Base-by-base conservation (phyloP, 2,888 invertebrate species). In the Poecilus cupreus region DNA sequence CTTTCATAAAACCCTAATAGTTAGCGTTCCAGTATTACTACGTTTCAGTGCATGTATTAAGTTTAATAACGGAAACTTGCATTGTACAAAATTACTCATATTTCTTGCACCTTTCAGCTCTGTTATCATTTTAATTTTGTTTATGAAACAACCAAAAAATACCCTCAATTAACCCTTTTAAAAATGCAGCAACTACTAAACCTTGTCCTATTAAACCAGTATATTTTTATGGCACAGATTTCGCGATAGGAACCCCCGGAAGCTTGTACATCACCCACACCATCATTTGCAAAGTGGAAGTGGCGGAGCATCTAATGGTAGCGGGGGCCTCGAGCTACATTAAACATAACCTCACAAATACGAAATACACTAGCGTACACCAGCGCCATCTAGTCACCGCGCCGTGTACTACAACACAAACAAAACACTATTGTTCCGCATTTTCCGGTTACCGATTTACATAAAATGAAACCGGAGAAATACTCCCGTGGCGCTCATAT, bases 391-490 rank as follows among this genome's bases (percentile, higher is more conserved):
- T 13, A 20, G 11, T 22, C 4, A 6, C n/a, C 10, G 6, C 16
- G 6, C 10, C 1, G 24, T 60, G 26, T 5, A 57, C 32, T 60
- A 24, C 18, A 60, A 16, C 24, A 20, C 18, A 24, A 60, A 60
- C 60, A 60, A 60, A 26, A 60, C 60, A 26, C 60, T 32, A 60
- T 60, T 60, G 60, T 60, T 60, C 24, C 60, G 16, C 13, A 24
- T 60, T 60, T 60, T 60, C 60, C 60, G 24, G 26, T 13, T 26
- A 60, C 26, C 60, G 60, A 60, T 60, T 60, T 60, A 60, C 60
- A 60, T 60, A 60, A 60, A 60, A 60, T 60, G 60, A 60, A 60
- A 60, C 54, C 60, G 60, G 60, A 60, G 60, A 60, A 51, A 60
- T 16, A 32, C 18, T 26, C 60, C 60, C 26, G n/a, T 32, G 10